Percentiles rank a stretch among this genome's conserved stretches.
Evolutionary conservation across 2,797 vertebrate genomes (phyloP).

Genomic region (Sus cebifrons): DNA sequence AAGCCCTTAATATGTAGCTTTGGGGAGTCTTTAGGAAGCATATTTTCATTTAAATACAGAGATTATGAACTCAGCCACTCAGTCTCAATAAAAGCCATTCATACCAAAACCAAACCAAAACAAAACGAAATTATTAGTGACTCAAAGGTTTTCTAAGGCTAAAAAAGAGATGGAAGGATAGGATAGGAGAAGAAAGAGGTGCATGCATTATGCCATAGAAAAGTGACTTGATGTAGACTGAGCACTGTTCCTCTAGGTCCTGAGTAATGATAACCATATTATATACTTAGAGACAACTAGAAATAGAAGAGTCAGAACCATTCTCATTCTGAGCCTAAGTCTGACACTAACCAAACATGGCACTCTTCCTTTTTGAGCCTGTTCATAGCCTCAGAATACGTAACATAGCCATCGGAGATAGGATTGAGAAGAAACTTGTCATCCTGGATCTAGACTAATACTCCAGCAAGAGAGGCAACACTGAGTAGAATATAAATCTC

Average conservation of each 20-base stretch:
- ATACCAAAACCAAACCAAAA: constrained; percentile 76
- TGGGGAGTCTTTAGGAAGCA: constrained; percentile 70
- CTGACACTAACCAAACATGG: not conserved
- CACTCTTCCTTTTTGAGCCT: not conserved
- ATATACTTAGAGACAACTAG: not conserved
- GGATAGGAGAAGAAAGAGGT: not conserved
- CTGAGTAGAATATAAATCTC: not conserved
- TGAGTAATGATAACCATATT: not conserved
- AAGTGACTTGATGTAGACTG: not conserved
- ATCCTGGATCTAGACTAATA: not conserved
- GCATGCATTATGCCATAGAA: not conserved
- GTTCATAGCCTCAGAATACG: not conserved
- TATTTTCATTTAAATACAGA: constrained; percentile 79
- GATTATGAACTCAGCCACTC: constrained; percentile 71
- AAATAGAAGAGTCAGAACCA: not conserved
- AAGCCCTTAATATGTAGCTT: constrained; percentile 61
- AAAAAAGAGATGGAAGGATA: not conserved
- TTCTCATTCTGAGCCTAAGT: not conserved
- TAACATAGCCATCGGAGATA: not conserved
- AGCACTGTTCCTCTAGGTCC: not conserved
- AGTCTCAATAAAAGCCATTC: constrained; percentile 73
- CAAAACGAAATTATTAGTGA: not conserved
- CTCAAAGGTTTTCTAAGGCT: constrained; percentile 29
- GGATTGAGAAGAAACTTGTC: not conserved
- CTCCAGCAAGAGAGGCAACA: not conserved